Conservation (phyloP, 35 echinoderm and acorn worm genomes). For the Stichopus chloronotus region DNA sequence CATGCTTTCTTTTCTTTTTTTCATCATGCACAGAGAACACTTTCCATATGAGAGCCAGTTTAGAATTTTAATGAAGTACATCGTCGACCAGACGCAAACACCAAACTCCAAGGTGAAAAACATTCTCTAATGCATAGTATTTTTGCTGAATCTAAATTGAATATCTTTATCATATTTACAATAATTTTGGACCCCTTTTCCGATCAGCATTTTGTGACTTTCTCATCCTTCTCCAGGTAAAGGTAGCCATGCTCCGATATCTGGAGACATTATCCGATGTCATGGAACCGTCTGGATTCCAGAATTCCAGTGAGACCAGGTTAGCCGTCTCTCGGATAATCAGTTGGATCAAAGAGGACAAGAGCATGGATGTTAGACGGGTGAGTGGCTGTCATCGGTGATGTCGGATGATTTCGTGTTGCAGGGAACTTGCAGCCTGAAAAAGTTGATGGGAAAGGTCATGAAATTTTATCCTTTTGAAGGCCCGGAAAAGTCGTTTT, state of each 20-base stretch:
- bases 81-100: slow-evolving; percentile 99
- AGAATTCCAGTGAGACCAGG: slow-evolving; percentile 95
- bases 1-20: neutral
- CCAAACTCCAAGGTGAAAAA: slow-evolving; percentile 94
- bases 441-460: neutral
- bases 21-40: slow-evolving; percentile 74
- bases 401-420: neutral
- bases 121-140: neutral
- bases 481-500: neutral
- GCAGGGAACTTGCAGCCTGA: neutral
- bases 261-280: slow-evolving; percentile 85
- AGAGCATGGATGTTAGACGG: slow-evolving; percentile 92
- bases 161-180: neutral
- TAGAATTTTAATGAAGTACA: slow-evolving; percentile 92
- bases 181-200: neutral
- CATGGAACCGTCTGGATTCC: slow-evolving; percentile 94
- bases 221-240: slow-evolving; percentile 60
- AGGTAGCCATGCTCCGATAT: slow-evolving; percentile 87
- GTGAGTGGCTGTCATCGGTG: slow-evolving; percentile 35
- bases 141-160: neutral
- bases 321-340: slow-evolving; percentile 96
- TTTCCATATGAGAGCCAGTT: slow-evolving; percentile 96
- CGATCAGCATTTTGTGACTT: neutral
- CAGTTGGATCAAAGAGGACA: slow-evolving; percentile 97
- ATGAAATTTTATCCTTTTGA: neutral